These are phyloP conservation scores for Radopholus similis DNA, from an alignment of 1,140 invertebrate species.

Conservation along the genomic window DNA sequence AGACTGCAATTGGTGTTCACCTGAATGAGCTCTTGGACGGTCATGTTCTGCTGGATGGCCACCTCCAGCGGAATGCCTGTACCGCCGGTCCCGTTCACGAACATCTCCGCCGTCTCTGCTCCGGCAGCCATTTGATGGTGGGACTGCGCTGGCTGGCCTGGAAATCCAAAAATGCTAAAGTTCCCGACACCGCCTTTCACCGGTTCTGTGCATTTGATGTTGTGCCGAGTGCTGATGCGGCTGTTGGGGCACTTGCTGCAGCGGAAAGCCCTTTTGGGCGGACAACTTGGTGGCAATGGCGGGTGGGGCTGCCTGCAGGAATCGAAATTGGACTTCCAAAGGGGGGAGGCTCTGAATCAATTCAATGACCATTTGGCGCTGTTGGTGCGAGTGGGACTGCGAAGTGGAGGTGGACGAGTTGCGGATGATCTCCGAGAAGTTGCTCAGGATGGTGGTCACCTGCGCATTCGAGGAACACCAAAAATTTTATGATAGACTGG, in stretches of 20 bases:
- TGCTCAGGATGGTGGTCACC: constrained; percentile 21
- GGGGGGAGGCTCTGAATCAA: too few species aligned
- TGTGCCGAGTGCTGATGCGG: too few species aligned
- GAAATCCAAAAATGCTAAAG: too few species aligned
- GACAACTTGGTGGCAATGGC: background rate
- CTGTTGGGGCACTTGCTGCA: background rate
- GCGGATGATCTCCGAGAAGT: constrained; percentile 18
- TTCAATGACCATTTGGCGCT: too few species aligned
- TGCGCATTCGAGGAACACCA: too few species aligned
- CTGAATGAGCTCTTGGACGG: constrained; percentile 13
- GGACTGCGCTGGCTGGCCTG: background rate
- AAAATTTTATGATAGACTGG: too few species aligned
- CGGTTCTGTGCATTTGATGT: too few species aligned
- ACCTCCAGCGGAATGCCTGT: constrained; percentile 8
- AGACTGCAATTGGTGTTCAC: background rate
- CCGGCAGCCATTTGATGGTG: constrained; percentile 1
- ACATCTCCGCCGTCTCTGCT: background rate
- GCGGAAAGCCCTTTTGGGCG: background rate
- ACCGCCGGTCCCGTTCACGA: background rate
- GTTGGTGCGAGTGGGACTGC: too few species aligned
- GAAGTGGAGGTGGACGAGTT: constrained; percentile 6
- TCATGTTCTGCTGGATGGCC: constrained; percentile 15
- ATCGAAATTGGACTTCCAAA: too few species aligned
- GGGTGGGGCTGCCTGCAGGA: too few species aligned
- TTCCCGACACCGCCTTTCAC: too few species aligned